Conservation (phyloP, 2,888 invertebrate genomes). For the Tenthredo amoena region DNA sequence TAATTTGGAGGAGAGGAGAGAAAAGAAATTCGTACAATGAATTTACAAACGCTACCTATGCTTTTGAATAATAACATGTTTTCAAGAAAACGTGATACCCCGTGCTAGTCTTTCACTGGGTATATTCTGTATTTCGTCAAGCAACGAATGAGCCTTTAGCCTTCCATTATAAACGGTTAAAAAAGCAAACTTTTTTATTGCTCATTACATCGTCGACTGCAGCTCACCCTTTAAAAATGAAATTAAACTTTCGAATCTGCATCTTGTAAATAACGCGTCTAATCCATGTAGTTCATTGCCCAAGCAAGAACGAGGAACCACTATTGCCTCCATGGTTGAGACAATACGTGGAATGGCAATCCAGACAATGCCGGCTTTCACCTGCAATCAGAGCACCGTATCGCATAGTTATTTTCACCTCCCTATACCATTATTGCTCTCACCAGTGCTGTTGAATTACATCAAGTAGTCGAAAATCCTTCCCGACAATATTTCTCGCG, state of each 20-base stretch:
- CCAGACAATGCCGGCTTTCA: slow-evolving; percentile 34
- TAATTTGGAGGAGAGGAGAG: background rate
- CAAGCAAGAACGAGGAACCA: slow-evolving; percentile 28
- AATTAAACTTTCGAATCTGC: background rate
- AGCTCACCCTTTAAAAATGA: background rate
- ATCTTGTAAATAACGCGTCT: background rate
- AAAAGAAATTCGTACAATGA: background rate
- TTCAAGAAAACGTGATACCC: background rate
- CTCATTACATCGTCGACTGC: background rate
- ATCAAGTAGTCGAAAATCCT: background rate
- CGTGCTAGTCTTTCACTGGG: background rate
- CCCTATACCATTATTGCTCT: slow-evolving; percentile 19
- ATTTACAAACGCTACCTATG: background rate
- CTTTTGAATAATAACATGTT: background rate
- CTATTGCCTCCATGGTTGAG: slow-evolving; percentile 16
- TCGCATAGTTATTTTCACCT: slow-evolving; percentile 29
- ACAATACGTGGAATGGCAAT: slow-evolving; percentile 34
- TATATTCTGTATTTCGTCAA: slow-evolving; percentile 1
- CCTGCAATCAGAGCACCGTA: slow-evolving; percentile 36
- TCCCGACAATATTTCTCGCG: background rate
- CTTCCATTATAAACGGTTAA: background rate
- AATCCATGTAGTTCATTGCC: background rate
- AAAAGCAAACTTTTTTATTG: background rate
- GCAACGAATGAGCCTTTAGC: background rate
- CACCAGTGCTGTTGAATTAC: slow-evolving; percentile 8